Evolutionary conservation across 2,797 vertebrate species (phyloP).

Genomic region (Leptatherina wallacei): DNA sequence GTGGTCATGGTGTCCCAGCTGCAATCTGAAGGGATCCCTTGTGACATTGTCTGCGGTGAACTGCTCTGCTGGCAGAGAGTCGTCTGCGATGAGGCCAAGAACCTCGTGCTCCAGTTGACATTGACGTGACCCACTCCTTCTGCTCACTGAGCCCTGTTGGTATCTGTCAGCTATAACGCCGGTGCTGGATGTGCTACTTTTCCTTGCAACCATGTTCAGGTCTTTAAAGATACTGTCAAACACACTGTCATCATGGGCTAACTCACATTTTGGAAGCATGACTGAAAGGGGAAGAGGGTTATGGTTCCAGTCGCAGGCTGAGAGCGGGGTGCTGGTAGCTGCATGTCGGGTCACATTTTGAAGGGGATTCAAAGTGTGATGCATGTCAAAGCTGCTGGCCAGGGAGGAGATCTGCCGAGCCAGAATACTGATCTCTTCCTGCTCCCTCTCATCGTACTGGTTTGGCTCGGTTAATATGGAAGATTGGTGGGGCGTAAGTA

Average conservation of each 20-base stretch:
- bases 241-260: constrained; percentile 64
- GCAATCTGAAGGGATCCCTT: constrained; percentile 57
- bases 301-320: constrained; percentile 47
- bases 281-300: constrained; percentile 2
- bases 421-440: constrained; percentile 80
- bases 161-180: constrained; percentile 1
- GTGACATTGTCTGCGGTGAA: constrained; percentile 12
- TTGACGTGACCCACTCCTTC: constrained; percentile 3
- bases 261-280: constrained; percentile 37
- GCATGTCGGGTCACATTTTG: neutral
- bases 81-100: constrained; percentile 24
- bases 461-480: constrained; percentile 35
- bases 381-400: constrained; percentile 82
- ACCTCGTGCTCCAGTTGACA: constrained; percentile 14
- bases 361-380: constrained; percentile 39
- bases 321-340: neutral
- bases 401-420: constrained; percentile 88
- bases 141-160: constrained; percentile 23
- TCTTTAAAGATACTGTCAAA: constrained; percentile 79
- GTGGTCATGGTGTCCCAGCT: constrained; percentile 54
- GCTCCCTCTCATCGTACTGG: constrained; percentile 75
- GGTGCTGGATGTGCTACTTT: neutral
- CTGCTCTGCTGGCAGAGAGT: constrained; percentile 42
- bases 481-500: constrained; percentile 61
- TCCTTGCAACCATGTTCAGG: constrained; percentile 50